Conservation (phyloP, 2,888 invertebrate species). For the Apamea sordens region DNA sequence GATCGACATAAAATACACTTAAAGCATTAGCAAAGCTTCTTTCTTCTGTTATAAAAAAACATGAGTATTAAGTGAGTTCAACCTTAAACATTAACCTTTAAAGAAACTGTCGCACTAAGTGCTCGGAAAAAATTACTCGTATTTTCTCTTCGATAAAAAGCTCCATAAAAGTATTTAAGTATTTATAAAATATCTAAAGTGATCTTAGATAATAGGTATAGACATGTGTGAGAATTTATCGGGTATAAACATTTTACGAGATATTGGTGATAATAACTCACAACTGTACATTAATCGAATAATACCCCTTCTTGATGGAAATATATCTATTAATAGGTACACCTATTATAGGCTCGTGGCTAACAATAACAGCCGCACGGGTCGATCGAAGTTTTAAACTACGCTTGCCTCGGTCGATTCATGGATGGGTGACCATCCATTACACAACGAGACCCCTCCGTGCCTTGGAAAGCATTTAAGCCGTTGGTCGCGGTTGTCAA, state of each 20-base stretch:
- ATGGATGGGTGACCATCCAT: not conserved
- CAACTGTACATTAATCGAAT: not conserved
- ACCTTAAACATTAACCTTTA: conserved; percentile 25
- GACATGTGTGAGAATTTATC: conserved; percentile 1
- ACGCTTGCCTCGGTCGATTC: not conserved
- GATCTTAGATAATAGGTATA: not conserved
- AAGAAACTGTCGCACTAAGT: conserved; percentile 41
- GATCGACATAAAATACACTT: conserved; percentile 1
- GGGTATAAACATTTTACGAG: conserved; percentile 1
- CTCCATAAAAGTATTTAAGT: conserved; percentile 17
- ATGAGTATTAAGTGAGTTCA: conserved; percentile 10
- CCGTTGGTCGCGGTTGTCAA: not conserved
- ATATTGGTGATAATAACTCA: not conserved
- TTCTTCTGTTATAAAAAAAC: conserved; percentile 12
- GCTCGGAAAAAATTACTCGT: conserved; percentile 15
- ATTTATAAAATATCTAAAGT: conserved; percentile 27
- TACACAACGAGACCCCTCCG: not conserved
- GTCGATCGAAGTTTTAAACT: not conserved
- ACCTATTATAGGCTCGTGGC: not conserved
- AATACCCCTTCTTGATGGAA: too few species aligned
- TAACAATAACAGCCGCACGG: too few species aligned
- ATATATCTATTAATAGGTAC: not conserved
- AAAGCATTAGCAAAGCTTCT: conserved; percentile 17
- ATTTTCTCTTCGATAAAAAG: conserved; percentile 25
- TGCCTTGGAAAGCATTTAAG: not conserved